Base-by-base conservation (phyloP, 2,113 vertebrate genomes). In the Aspiorhynchus laticeps region DNA sequence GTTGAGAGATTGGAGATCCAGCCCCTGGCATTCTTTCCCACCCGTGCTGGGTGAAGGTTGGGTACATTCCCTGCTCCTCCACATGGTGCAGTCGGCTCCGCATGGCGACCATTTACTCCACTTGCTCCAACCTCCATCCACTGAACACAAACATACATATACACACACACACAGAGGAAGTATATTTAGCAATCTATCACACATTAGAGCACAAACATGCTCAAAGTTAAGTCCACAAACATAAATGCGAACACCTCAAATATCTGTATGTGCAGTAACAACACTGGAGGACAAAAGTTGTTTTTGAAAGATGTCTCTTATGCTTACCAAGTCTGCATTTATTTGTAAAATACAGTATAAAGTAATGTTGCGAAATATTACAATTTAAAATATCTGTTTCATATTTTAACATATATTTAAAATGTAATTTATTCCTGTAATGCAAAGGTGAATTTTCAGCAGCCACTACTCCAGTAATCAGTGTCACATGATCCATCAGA, bases 71-170 rank as follows among this genome's bases (percentile, higher is more conserved):
- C 98, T 95, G 93, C 95, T 99, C 81, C 98, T 94, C 98, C 98
- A 99, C 93, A 97, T 97, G 0, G 96, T 97, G 87, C 98, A 99
- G 91, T 99, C 98, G 0, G 96, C 93, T 1, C 97, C 96, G 0
- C 98, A 99, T 9, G 96, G 94, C 0, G 98, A 98, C 98, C 98
- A 99, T 87, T 97, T 97, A 94, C 97, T 99, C 98, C 98, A 99
- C 26, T 97, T 95, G 0, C 96, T 97, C 98, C 98, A 99, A 90
- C 96, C 97, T 5, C 98, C 98, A 0, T 98, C 97, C 91, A 99
- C 98, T 99, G 94, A 83, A 80, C 74, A 83, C 59, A 90, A 89
- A 93, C 83, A 85, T 51, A 83, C 65, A 90, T 89, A 92, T 78
- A 86, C 43, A 65, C 41, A 86, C 43, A 65, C 41, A 67, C 26